Evolutionary conservation across 2,113 vertebrate genomes (phyloP).

Genomic region (Lethenteron camtschaticum): DNA sequence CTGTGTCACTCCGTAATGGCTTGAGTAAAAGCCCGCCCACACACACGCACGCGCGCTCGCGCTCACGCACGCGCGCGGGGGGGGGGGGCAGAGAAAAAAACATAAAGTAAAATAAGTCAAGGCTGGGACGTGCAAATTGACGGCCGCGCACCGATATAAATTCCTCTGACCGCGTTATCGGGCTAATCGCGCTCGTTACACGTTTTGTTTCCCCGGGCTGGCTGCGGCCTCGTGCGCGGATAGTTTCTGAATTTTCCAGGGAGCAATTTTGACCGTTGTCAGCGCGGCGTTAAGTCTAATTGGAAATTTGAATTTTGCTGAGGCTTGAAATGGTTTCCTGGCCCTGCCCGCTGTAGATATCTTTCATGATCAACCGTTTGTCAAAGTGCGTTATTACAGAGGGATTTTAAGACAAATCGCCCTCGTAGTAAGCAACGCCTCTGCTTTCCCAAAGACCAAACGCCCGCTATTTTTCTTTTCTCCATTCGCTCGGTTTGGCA

Average conservation of each 20-base stretch:
- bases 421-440: conserved; percentile 2
- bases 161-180: conserved; percentile 4
- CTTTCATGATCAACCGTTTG: conserved; percentile 6
- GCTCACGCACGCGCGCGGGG: neutral
- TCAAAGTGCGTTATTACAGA: conserved; percentile 5
- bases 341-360: conserved; percentile 4
- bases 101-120: too few relatives aligned
- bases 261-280: conserved; percentile 5
- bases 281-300: conserved; percentile 3
- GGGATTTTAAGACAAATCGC: conserved; percentile 6
- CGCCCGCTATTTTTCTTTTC: conserved; percentile 3
- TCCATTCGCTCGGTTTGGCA: neutral
- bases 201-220: conserved; percentile 2
- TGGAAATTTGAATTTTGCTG: conserved; percentile 6
- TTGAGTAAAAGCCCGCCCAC: neutral
- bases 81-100: too few relatives aligned
- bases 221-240: neutral
- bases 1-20: neutral
- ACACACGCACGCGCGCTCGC: neutral
- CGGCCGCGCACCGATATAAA: neutral
- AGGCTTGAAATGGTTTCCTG: conserved; percentile 5
- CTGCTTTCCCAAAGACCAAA: conserved; percentile 4
- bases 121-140: too few relatives aligned
- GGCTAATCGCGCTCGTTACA: conserved; percentile 4
- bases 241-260: neutral